Conservation (phyloP, 2,888 invertebrate genomes). For the Cancer borealis region DNA sequence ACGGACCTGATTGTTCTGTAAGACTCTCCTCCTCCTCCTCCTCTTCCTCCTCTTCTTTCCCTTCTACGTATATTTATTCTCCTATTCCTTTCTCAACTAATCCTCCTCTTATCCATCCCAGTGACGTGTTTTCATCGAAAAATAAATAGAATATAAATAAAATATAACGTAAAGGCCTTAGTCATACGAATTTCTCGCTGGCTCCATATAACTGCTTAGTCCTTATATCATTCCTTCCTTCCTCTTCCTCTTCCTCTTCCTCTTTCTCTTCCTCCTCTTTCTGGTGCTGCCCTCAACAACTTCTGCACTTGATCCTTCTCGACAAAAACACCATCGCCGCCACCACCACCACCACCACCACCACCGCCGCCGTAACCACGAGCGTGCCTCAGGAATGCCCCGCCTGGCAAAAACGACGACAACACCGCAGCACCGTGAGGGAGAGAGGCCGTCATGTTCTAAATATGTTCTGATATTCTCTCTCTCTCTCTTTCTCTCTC, state of each 20-base stretch:
- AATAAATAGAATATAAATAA: background rate
- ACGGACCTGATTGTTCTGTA: background rate
- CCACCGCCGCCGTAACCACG: slow-evolving; percentile 36
- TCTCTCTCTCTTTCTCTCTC: slow-evolving; percentile 43
- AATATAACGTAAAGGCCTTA: background rate
- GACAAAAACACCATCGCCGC: background rate
- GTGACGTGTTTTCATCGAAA: background rate
- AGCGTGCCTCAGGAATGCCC: slow-evolving; percentile 42
- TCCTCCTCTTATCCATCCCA: background rate
- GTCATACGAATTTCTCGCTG: background rate
- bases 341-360: slow-evolving; percentile 7
- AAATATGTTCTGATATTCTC: background rate
- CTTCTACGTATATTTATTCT: background rate
- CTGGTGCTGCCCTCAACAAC: background rate
- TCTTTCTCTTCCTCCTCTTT: background rate
- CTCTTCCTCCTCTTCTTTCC: background rate
- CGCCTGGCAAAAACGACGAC: slow-evolving; percentile 33
- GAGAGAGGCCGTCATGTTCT: slow-evolving; percentile 25
- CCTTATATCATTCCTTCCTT: background rate
- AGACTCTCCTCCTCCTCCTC: background rate
- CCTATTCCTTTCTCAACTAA: background rate
- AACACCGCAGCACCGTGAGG: background rate
- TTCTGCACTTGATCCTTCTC: background rate
- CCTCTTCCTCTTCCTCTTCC: background rate
- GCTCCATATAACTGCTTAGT: background rate